These are phyloP conservation scores for Platerodrilus igneus DNA, from an alignment of 2,888 invertebrate genomes.

Conservation along the genomic window DNA sequence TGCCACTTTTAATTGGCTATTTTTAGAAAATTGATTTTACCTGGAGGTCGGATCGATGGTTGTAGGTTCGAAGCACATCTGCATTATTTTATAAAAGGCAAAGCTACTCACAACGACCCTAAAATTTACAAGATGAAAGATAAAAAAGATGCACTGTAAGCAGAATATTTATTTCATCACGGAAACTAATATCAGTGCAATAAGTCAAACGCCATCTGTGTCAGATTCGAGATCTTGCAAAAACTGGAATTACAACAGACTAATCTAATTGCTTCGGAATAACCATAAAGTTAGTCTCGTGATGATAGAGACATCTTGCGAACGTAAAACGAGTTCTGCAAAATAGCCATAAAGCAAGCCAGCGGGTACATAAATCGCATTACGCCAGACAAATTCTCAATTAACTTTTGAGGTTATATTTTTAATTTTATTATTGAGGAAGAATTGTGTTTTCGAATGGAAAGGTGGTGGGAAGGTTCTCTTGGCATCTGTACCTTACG, in stretches of 20 bases:
- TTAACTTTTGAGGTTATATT: conserved; percentile 39
- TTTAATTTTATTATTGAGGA: no score
- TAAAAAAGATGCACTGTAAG: conserved; percentile 11
- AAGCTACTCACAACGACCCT: no score
- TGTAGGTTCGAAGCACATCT: no score
- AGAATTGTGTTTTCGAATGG: background rate
- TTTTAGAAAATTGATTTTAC: conserved; percentile 37
- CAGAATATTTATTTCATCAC: conserved; percentile 14
- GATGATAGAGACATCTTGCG: conserved; percentile 50
- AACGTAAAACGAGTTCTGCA: conserved; percentile 46
- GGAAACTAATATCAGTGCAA: conserved; percentile 32
- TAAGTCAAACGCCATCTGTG: conserved; percentile 48
- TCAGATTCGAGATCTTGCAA: conserved; percentile 38
- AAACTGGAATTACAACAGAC: conserved; percentile 47
- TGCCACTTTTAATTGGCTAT: conserved; percentile 50
- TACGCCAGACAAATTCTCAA: conserved; percentile 47
- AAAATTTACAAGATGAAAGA: background rate
- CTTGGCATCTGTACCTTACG: no score
- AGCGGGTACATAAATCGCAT: conserved; percentile 45
- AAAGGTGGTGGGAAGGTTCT: background rate
- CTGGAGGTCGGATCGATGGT: no score
- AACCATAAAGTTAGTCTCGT: conserved; percentile 47
- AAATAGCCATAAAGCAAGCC: conserved; percentile 49
- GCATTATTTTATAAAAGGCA: no score
- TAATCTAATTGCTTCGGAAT: conserved; percentile 49